Base-by-base conservation (phyloP, 2,797 vertebrate genomes). In the Delichon dasypus region DNA sequence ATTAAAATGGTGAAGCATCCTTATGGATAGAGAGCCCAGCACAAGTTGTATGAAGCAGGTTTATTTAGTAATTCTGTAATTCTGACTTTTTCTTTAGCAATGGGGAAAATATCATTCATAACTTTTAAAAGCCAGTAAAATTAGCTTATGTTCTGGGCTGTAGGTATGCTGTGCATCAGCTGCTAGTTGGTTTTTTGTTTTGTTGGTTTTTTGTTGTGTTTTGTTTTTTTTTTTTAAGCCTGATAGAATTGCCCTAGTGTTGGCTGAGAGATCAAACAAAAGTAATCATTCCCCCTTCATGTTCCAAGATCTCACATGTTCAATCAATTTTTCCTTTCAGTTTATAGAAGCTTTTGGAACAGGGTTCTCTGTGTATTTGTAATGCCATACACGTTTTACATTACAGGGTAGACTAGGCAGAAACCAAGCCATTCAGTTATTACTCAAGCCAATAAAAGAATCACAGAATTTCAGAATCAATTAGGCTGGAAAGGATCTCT, bases 151-250 rank as follows among this genome's bases (percentile, higher is more conserved):
- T 42, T 93, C 44, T n/a, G 54, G 15, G 16, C 16, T 79, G 18
- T 60, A 36, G 30, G 25, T 62, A 19, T 3, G 27, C 29, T 68
- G 25, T 61, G 26, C 19, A 47, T 47, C 47, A 54, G 13, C 11
- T 47, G 25, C 34, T 76, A 21, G 3, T 9, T n/a, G 8, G 11
- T 50, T 13, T 20, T 4, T 9, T 36, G 12, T 26, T 7, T 25
- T 32, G 2, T 53, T 29, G 3, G 0, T 5, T 57, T n/a, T 21
- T n/a, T 20, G 8, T 11, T 16, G n/a, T n/a, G n/a, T 57, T 9
- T 10, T 58, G 36, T 10, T 38, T 38, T 58, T 36, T 11, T 27
- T 72, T 53, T 68, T 45, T 22, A n/a, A 36, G 17, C 26, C 9
- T 13, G 23, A 18, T 32, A 36, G 36, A 29, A 23, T 27, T 85